Percentiles rank a stretch among this genome's conserved stretches.
These are phyloP conservation scores for Autographa gamma DNA, from an alignment of 2,888 invertebrate species.

Conservation along the genomic window DNA sequence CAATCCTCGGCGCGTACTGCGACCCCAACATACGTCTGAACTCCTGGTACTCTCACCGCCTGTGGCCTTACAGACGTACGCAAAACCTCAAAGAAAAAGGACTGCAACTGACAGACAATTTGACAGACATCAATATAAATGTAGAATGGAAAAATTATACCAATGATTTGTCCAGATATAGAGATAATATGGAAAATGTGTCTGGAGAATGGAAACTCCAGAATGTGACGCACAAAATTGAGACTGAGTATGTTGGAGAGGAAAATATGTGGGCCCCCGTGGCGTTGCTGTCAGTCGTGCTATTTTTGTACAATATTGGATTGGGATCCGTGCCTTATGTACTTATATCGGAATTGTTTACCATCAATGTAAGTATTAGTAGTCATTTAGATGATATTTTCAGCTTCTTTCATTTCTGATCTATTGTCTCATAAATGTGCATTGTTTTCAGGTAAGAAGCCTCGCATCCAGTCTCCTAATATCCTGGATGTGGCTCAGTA, in stretches of 20 bases:
- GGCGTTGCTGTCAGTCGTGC: conserved; percentile 75
- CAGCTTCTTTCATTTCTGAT: no score
- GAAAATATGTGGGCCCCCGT: conserved; percentile 77
- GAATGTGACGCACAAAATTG: conserved; percentile 52
- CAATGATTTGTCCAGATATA: conserved; percentile 56
- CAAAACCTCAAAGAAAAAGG: conserved; percentile 61
- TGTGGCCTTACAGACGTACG: conserved; percentile 73
- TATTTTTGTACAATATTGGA: conserved; percentile 84
- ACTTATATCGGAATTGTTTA: conserved; percentile 81
- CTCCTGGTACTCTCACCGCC: conserved; percentile 77
- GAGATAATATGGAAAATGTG: conserved; percentile 58
- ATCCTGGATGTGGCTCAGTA: conserved; percentile 85
- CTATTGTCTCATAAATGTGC: neutral
- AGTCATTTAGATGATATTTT: neutral
- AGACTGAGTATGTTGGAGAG: conserved; percentile 59
- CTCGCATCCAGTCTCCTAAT: conserved; percentile 83
- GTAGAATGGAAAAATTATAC: conserved; percentile 62
- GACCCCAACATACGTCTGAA: conserved; percentile 79
- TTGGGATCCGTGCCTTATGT: conserved; percentile 86
- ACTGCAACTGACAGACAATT: conserved; percentile 55
- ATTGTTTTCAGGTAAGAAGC: conserved; percentile 74
- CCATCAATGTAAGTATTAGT: conserved; percentile 79
- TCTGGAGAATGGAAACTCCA: conserved; percentile 62
- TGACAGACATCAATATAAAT: conserved; percentile 42
- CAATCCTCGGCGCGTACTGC: conserved; percentile 81